These are phyloP conservation scores for Ibycter americanus DNA, from an alignment of 2,797 vertebrate species.

Conservation along the genomic window DNA sequence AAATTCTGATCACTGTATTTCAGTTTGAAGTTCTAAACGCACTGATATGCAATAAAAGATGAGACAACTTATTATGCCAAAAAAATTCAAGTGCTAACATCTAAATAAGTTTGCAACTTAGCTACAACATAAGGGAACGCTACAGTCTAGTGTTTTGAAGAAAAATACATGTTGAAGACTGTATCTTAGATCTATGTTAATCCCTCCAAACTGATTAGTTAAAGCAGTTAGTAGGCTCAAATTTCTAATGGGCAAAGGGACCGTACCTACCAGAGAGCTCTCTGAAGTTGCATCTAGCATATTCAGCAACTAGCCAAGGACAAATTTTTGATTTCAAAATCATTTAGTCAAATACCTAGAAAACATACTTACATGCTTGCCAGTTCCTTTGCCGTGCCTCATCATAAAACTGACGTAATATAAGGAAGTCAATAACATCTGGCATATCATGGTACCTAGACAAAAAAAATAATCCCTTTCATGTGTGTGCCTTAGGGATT, in stretches of 20 bases:
- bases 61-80: neutral
- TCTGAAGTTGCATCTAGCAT: neutral
- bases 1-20: neutral
- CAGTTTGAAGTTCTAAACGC: neutral
- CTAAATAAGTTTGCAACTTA: neutral
- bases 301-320: neutral
- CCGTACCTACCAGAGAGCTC: neutral
- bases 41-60: neutral
- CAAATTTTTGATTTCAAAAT: neutral
- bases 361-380: conserved; percentile 86
- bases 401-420: conserved; percentile 92
- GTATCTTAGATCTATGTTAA: neutral
- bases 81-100: neutral
- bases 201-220: neutral
- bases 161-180: neutral
- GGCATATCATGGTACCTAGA: conserved; percentile 98
- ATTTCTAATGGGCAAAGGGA: neutral
- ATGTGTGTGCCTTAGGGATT: neutral
- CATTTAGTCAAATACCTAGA: neutral
- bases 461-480: neutral
- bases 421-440: conserved; percentile 97
- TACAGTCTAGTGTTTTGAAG: neutral
- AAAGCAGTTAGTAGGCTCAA: neutral
- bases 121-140: neutral
- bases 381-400: conserved; percentile 92